Base-by-base conservation (phyloP, 2,113 vertebrate species). In the Ardeotis arabs region DNA sequence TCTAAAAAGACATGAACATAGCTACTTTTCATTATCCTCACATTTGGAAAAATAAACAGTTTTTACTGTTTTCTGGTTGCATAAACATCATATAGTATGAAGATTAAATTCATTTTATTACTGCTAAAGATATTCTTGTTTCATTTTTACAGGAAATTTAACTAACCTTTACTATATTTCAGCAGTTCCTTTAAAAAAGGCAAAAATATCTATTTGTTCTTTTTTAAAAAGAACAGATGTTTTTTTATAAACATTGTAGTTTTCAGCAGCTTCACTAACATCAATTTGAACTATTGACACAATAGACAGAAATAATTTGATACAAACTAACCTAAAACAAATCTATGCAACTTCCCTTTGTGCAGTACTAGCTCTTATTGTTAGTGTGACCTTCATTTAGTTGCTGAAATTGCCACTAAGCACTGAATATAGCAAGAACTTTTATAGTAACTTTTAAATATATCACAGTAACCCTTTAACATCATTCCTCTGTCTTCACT, bases 191-290 rank as follows among this genome's bases (percentile, higher is more conserved):
- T 45, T 15, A 15, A 7, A 55, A 63, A 33, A 9, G 2, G 5
- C 2, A 44, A 75, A 66, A 52, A 24, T 5, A 16, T 13, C 10
- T 87, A 3, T 82, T 87, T 44, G 5, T 10, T 53, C 10, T 77
- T 77, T 39, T 13, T 55, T 84, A 18, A 25, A 21, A 58, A 29
- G 9, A 3, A 3, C 3, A 39, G 1, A 1, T 14, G 1, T 14
- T 14, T 33, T 84, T 89, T 73, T 64, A 18, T 1, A 67, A 59
- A 15, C 31, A 49, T 24, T 25, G 14, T 18, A 9, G 7, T 68
- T 92, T 92, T 77, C 72, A 74, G 33, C 5, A 41, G 28, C 77
- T 89, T 55, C 59, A 47, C 23, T 69, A 77, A 22, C 27, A 80
- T 13, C n/a, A 77, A 62, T 73, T 52, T 47, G 29, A 90, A 62